A percentile compares a stretch with the other conserved stretches of the same genome.
phyloP scores from a whole-genome alignment of 2,888 invertebrate species.

The Rhingia rostrata region DNA sequence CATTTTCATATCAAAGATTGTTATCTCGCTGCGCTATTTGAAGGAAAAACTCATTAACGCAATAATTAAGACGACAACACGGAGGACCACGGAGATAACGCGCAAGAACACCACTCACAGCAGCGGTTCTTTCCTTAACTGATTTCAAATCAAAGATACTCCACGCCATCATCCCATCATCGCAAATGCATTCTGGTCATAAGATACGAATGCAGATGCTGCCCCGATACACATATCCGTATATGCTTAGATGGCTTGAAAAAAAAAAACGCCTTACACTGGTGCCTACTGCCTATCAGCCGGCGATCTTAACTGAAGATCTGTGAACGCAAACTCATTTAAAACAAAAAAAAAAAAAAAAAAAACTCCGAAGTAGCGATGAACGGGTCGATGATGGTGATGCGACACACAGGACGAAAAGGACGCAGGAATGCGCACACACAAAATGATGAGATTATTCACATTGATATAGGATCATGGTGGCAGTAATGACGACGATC shows the following conservation, averaged over 20 bases:
- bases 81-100: conserved; percentile 79
- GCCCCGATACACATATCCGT: conserved; percentile 32
- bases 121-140: conserved; percentile 59
- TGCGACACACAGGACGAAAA: conserved; percentile 64
- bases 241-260: conserved; percentile 32
- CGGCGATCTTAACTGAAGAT: conserved; percentile 61
- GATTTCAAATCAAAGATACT: conserved; percentile 68
- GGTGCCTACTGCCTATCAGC: conserved; percentile 22
- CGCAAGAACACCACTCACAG: conserved; percentile 65
- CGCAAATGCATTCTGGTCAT: conserved; percentile 57
- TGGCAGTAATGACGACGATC: conserved; percentile 67
- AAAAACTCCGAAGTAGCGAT: conserved; percentile 5
- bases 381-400: conserved; percentile 22
- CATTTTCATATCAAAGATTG: conserved; percentile 70
- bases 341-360: conserved; percentile 24
- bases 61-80: conserved; percentile 82
- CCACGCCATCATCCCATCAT: conserved; percentile 51
- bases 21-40: conserved; percentile 71
- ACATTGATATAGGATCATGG: conserved; percentile 62
- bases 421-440: conserved; percentile 69
- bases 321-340: conserved; percentile 64
- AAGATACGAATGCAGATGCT: conserved; percentile 63
- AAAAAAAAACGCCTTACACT: conserved; percentile 38
- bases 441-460: conserved; percentile 73
- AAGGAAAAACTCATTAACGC: conserved; percentile 81